These are phyloP conservation scores for Riptortus pedestris DNA, from an alignment of 1,140 invertebrate species.

Conservation along the genomic window DNA sequence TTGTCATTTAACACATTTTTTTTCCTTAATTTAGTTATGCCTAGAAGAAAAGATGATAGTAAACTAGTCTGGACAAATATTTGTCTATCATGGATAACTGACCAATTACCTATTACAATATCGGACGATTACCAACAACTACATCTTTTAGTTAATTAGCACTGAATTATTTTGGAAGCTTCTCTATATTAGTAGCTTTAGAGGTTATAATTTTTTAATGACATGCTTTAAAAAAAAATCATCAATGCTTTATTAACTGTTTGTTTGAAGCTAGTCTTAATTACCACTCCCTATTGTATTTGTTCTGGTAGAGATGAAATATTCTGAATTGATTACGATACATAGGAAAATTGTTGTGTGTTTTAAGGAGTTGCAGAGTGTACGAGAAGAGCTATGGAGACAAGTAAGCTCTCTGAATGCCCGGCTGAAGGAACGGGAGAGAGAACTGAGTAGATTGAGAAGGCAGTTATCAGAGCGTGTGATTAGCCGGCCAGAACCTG, in stretches of 20 bases:
- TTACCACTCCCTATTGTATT: too few species aligned
- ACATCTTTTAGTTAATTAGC: too few species aligned
- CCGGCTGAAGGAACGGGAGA: constrained; percentile 47
- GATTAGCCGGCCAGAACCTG: constrained; percentile 39
- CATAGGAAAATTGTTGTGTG: too few species aligned
- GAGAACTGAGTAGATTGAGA: constrained; percentile 49
- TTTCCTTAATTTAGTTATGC: background rate
- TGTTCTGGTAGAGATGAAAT: too few species aligned
- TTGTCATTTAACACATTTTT: background rate
- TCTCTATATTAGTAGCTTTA: too few species aligned
- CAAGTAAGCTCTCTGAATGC: constrained; percentile 43
- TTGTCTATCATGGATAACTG: constrained; percentile 1
- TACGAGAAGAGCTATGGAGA: constrained; percentile 47
- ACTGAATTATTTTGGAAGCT: too few species aligned
- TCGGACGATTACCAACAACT: background rate
- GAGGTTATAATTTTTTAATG: too few species aligned
- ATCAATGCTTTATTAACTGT: too few species aligned
- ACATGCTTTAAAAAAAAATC: too few species aligned
- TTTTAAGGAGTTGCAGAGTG: constrained; percentile 47
- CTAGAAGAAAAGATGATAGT: background rate
- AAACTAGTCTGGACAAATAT: background rate
- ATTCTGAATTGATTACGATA: too few species aligned
- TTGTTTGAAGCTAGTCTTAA: too few species aligned
- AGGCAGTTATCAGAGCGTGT: constrained; percentile 44
- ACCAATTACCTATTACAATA: constrained; percentile 10